Base-by-base conservation (phyloP, 1,140 invertebrate genomes). In the Drosophila sproati region DNA sequence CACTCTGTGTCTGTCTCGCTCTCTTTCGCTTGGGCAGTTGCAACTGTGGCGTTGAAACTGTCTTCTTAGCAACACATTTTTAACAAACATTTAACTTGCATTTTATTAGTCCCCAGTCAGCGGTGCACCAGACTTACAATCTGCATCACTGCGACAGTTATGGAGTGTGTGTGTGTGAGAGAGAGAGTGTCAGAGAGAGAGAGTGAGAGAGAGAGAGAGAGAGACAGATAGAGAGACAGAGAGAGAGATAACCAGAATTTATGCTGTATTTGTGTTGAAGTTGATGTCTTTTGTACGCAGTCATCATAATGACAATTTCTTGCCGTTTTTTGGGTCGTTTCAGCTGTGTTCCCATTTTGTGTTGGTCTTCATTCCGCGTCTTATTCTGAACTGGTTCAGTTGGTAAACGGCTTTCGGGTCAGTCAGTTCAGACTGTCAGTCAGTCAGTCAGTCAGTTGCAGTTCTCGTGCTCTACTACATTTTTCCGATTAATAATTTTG, bases 71-170 rank as follows among this genome's bases (percentile, higher is more conserved):
- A 71, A 90, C 90, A 89, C 79, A 87, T 91, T 90, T 90, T 87
- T 81, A 91, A 87, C 86, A 85, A 91, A 91, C 90, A 91, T 85
- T 91, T 91, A 91, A 82, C 82, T 90, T 83, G 77, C 86, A 91
- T 91, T 91, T 91, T 89, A 89, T 90, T 78, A 90, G 85, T 81
- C 69, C 74, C 85, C 67, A 78, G 85, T 57, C 80, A 82, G 72
- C 62, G 68, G 70, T 82, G 61, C 43, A 55, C 43, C 60, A 73
- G 62, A 62, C 62, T 57, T 48, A 57, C 59, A 52, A 20, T 20
- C 20, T 20, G 20, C 20, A 20, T 2, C 20, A 20, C 20, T 20
- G 20, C 20, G 20, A 20, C 20, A 20, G 20, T 20, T 20, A 20
- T 20, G 0, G 20, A 20, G 20, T 20, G 20, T 20, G 20, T 20